These are phyloP conservation scores for Axis porcinus DNA, from an alignment of 2,113 vertebrate species.

Conservation along the genomic window DNA sequence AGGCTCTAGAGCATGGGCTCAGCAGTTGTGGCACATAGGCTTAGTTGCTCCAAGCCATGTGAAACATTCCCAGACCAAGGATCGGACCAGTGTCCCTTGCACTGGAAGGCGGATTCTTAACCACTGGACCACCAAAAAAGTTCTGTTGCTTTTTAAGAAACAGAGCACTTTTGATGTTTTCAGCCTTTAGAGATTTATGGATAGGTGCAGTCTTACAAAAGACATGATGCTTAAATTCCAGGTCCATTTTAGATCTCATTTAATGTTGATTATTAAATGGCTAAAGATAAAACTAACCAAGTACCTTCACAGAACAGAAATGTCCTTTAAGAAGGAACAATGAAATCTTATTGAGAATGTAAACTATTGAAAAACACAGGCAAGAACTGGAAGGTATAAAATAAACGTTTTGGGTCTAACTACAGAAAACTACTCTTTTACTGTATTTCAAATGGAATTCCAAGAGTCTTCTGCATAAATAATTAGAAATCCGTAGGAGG, in stretches of 20 bases:
- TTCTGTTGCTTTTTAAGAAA: not conserved
- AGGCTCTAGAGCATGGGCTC: not conserved
- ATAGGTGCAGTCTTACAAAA: not conserved
- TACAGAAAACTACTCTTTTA: not conserved
- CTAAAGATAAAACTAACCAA: not conserved
- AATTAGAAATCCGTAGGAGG: not conserved
- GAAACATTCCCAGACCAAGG: not conserved
- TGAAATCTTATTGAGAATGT: not conserved
- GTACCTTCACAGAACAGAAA: not conserved
- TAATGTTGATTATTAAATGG: not conserved
- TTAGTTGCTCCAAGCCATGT: not conserved
- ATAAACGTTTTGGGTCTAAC: not conserved
- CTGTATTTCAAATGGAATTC: not conserved
- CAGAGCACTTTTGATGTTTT: not conserved
- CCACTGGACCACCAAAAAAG: not conserved
- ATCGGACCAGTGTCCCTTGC: not conserved
- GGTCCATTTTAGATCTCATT: not conserved
- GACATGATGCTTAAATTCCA: not conserved
- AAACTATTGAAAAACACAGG: not conserved
- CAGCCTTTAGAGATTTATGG: not conserved
- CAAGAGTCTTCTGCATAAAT: not conserved
- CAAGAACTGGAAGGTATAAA: not conserved
- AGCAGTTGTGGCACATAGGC: not conserved
- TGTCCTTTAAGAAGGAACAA: not conserved
- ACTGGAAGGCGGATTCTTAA: not conserved